Evolutionary conservation across 1,140 invertebrate species (phyloP), one percentile per base, ranked within the genome.

Genomic region (Megathymus violae): DNA sequence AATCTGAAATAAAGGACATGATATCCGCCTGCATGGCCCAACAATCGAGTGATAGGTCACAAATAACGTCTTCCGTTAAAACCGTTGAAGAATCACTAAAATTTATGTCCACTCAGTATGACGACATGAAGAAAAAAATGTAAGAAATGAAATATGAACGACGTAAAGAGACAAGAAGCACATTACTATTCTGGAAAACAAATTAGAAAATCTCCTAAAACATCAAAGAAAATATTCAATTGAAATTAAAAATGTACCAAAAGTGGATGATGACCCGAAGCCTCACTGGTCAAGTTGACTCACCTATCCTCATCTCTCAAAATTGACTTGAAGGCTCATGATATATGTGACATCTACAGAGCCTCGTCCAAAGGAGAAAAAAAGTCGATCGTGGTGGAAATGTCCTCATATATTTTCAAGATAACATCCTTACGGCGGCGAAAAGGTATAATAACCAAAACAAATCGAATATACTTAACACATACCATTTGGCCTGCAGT

Each of bases 241-340:
- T 11, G 43, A 58, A 22, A n/a, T 64, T 41, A 64, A 64, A 43
- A 64, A 64, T 50, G 62, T 64, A 17, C 51, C 52, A 10, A 64
- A 65, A 48, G 16, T 16, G 13, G 31, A 65, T 14, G 40, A 36
- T 48, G 63, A 65, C 38, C 31, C 47, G 36, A 65, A 60, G 34
- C 47, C 13, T 51, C 54, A 3, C 38, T 65, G 10, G 14, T 65
- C 9, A 40, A 65, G 4, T 38, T 52, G 63, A 59, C 63, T 13
- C 47, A 65, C 14, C 15, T 65, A 36, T 60, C 63, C 0, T 44
- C 46, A 9, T 13, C 38, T 2, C 38, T 65, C 1, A 59, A 65
- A 19, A 15, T 59, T 27, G 16, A 65, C 51, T 25, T 62, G 5
- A 17, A 51, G 19, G 25, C 48, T 11, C 44, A 46, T 48, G 44